Evolutionary conservation across 2,888 invertebrate species (phyloP), one percentile per base, ranked within the genome.

Genomic region (Oeneis ivallda): DNA sequence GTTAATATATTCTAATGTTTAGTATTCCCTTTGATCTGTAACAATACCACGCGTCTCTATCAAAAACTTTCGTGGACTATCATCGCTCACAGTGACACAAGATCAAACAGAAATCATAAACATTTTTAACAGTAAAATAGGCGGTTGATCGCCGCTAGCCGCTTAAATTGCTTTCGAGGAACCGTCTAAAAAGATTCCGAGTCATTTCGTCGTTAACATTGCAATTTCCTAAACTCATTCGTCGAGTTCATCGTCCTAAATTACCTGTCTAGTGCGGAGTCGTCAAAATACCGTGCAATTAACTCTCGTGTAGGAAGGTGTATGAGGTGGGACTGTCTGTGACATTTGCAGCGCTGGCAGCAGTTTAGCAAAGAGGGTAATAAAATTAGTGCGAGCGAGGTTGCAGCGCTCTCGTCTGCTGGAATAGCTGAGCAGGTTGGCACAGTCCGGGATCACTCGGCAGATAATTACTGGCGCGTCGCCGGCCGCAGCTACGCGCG

Each of bases 1-100:
- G 76, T 85, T 85, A 85, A 89, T 89, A 89, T 85, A 84, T 86
- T 82, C 79, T 82, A 77, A 72, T 81, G 78, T 89, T 90, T 89
- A 90, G 87, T 81, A 80, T 80, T 76, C 79, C 75, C 76, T 83
- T 91, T 91, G 90, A 91, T 88, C 85, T 79, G 71, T 71, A 76
- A 85, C 84, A 85, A 85, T 85, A 76, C 77, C 71, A 74, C 71
- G 74, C 71, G 77, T 80, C 77, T 87, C 84, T 83, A 82, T 84
- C 82, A 80, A 83, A 82, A 79, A 76, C 73, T 78, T 81, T 79
- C 73, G 73, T 83, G 82, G 80, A 85, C 84, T 83, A 84, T 82
- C 83, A 84, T 82, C 83, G 84, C 77, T 74, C 68, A 72, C 76
- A 77, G 59, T 78, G 78, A 78, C 77, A 72, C 63, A 71, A 86